These are phyloP conservation scores for Sebastes glaucus DNA, from an alignment of 2,797 vertebrate species.

Conservation along the genomic window DNA sequence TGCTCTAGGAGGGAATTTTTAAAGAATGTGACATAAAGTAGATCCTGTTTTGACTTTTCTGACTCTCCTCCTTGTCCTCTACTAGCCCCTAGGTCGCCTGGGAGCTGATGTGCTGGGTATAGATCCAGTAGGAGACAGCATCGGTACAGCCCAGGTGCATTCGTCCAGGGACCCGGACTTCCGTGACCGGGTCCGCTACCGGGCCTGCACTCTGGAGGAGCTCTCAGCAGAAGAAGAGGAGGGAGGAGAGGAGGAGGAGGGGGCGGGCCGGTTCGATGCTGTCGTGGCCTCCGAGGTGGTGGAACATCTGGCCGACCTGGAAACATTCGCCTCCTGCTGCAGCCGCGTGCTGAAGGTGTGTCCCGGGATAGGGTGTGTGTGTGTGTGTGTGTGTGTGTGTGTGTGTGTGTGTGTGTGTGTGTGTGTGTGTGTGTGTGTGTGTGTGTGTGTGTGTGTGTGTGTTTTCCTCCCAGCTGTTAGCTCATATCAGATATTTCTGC, in stretches of 20 bases:
- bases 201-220: conserved; percentile 89
- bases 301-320: conserved; percentile 93
- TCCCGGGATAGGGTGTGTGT: conserved; percentile 30
- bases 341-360: conserved; percentile 90
- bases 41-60: neutral
- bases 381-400: too few relatives aligned
- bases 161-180: conserved; percentile 89
- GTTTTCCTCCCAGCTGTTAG: conserved; percentile 18
- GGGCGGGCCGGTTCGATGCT: conserved; percentile 86
- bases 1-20: neutral
- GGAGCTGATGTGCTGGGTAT: conserved; percentile 92
- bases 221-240: conserved; percentile 76
- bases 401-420: too few relatives aligned
- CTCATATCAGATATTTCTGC: conserved; percentile 13
- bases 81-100: conserved; percentile 93
- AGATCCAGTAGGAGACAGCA: conserved; percentile 92
- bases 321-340: conserved; percentile 90
- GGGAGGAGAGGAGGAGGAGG: conserved; percentile 70
- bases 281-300: conserved; percentile 95
- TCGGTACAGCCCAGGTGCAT: conserved; percentile 89
- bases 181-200: conserved; percentile 85
- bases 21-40: neutral
- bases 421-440: too few relatives aligned
- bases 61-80: neutral
- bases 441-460: conserved; percentile 55